phyloP scores from a whole-genome alignment of 2,113 vertebrate species.

The Cettia cetti region DNA sequence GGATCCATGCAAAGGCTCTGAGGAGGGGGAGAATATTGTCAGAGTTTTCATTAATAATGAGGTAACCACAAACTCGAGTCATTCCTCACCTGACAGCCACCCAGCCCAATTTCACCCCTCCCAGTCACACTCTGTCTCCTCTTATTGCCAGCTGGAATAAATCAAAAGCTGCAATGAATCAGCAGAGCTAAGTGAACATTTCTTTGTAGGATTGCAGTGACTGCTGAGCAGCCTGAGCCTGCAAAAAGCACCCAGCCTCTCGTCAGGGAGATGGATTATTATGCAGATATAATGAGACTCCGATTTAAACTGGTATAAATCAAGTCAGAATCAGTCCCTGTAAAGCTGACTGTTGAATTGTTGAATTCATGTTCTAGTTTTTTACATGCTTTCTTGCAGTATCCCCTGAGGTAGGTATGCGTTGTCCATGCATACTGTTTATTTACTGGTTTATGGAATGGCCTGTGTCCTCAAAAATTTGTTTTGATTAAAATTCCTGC shows the following conservation, averaged over 20 bases:
- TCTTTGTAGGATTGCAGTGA: not conserved
- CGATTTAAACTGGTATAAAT: not conserved
- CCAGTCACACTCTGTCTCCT: not conserved
- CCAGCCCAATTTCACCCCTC: not conserved
- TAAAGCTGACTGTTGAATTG: not conserved
- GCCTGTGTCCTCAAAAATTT: not conserved
- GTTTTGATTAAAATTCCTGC: slow-evolving; percentile 34
- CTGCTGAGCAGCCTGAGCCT: not conserved
- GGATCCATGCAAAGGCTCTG: not conserved
- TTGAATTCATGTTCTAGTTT: not conserved
- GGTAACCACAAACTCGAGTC: not conserved
- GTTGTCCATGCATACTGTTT: not conserved
- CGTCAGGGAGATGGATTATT: not conserved
- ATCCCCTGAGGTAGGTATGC: not conserved
- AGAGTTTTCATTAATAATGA: not conserved
- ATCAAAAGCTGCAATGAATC: not conserved
- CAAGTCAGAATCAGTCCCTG: not conserved
- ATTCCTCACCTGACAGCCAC: not conserved
- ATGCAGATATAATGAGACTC: not conserved
- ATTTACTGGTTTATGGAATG: not conserved
- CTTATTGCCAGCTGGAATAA: not conserved
- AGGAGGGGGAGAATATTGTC: not conserved
- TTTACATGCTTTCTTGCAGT: not conserved
- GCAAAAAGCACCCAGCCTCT: not conserved
- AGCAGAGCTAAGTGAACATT: not conserved